Conservation (phyloP, 2,797 vertebrate species). For the Corythornis leucogaster region DNA sequence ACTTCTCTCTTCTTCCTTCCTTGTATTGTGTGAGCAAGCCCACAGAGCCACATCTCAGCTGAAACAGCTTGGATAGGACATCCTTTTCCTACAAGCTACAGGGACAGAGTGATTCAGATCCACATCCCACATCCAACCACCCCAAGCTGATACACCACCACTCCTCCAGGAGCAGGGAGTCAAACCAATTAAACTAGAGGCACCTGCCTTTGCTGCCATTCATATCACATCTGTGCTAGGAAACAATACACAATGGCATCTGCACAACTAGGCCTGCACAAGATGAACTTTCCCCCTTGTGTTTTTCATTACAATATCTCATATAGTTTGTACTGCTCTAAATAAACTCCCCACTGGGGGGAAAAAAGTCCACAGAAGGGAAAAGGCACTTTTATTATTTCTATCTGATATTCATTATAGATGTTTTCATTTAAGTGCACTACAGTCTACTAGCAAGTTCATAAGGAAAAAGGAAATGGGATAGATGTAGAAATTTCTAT, state of each 20-base stretch:
- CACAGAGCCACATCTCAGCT: neutral
- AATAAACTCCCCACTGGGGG: neutral
- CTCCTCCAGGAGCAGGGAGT: neutral
- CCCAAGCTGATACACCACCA: neutral
- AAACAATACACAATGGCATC: neutral
- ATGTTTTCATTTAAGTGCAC: neutral
- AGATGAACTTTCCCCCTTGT: neutral
- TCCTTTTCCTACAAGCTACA: conserved; percentile 14
- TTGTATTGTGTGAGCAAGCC: conserved; percentile 23
- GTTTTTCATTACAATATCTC: neutral
- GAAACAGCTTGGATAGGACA: conserved; percentile 33
- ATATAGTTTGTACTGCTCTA: neutral
- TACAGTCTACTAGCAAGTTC: neutral
- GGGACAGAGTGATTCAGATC: neutral
- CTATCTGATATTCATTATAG: neutral
- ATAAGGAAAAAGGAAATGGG: neutral
- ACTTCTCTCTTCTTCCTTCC: conserved; percentile 55
- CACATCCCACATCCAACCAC: neutral
- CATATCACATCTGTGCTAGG: fast-evolving
- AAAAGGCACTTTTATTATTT: neutral
- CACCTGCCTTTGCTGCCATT: neutral
- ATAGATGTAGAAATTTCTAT: neutral
- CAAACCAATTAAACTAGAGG: neutral
- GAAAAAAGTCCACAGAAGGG: neutral
- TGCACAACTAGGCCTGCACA: neutral